Evolutionary conservation across 2,888 invertebrate genomes (phyloP).

Genomic region (Nomada ruficornis): DNA sequence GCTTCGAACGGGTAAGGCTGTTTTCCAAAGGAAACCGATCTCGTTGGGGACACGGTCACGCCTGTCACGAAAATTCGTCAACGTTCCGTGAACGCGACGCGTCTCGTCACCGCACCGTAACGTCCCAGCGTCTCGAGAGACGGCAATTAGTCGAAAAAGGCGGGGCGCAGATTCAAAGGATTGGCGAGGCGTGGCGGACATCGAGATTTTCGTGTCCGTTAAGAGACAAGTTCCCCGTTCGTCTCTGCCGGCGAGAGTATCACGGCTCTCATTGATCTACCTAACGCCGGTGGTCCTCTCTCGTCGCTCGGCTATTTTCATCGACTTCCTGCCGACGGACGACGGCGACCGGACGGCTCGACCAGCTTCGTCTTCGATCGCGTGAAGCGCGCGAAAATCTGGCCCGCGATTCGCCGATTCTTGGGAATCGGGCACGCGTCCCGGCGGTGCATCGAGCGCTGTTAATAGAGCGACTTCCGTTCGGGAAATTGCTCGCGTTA

Average conservation of each 20-base stretch:
- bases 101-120: slow-evolving; percentile 36
- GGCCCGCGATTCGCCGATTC: neutral
- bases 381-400: neutral
- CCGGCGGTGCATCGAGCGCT: too few relatives aligned
- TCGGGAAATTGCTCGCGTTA: neutral
- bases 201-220: slow-evolving; percentile 58
- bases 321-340: slow-evolving; percentile 47
- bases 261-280: slow-evolving; percentile 68
- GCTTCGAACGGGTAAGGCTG: neutral
- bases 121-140: slow-evolving; percentile 19
- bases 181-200: slow-evolving; percentile 78
- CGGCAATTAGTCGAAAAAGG: slow-evolving; percentile 79
- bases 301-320: slow-evolving; percentile 56
- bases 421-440: too few relatives aligned
- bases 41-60: too few relatives aligned
- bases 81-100: slow-evolving; percentile 5
- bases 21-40: neutral
- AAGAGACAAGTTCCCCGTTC: slow-evolving; percentile 65
- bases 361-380: neutral
- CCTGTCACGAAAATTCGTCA: slow-evolving; percentile 17
- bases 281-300: slow-evolving; percentile 44
- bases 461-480: neutral
- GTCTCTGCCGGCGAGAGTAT: slow-evolving; percentile 11
- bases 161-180: slow-evolving; percentile 79
- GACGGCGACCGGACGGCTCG: too few relatives aligned